Evolutionary conservation across 2,113 vertebrate genomes (phyloP).

Genomic region (Cricetomys ansorgei): DNA sequence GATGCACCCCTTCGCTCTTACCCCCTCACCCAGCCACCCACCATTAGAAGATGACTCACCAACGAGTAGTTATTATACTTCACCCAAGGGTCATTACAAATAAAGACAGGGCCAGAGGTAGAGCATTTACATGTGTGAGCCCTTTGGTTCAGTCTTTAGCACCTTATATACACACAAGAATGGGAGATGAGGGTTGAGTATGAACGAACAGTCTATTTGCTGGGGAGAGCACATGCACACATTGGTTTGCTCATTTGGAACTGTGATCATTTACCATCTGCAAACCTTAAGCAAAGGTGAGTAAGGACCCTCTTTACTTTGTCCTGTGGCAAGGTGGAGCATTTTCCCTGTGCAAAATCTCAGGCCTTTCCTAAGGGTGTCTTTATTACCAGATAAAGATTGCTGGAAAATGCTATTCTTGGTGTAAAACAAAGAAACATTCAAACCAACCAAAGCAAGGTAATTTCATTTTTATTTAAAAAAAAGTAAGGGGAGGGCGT

Average conservation of each 20-base stretch:
- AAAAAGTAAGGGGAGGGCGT: background rate
- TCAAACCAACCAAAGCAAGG: background rate
- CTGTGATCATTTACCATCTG: background rate
- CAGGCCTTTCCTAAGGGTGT: background rate
- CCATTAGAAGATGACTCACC: background rate
- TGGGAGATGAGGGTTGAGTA: too few relatives aligned
- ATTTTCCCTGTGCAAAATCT: background rate
- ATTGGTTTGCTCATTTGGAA: background rate
- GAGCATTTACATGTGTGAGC: background rate
- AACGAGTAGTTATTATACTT: background rate
- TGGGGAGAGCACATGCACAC: background rate
- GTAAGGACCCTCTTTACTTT: background rate
- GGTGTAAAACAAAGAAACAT: background rate
- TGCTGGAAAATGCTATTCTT: background rate
- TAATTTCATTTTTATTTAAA: background rate
- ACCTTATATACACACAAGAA: background rate
- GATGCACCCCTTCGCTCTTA: background rate
- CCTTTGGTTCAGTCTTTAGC: background rate
- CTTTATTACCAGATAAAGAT: background rate
- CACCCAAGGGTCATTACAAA: background rate
- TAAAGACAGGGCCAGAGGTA: background rate
- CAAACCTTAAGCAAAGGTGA: background rate
- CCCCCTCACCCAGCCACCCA: background rate
- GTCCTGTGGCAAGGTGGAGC: background rate
- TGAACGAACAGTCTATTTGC: background rate